Percentiles rank a stretch among this genome's conserved stretches.
Conservation (phyloP, 2,797 vertebrate species). For the Capromys pilorides region DNA sequence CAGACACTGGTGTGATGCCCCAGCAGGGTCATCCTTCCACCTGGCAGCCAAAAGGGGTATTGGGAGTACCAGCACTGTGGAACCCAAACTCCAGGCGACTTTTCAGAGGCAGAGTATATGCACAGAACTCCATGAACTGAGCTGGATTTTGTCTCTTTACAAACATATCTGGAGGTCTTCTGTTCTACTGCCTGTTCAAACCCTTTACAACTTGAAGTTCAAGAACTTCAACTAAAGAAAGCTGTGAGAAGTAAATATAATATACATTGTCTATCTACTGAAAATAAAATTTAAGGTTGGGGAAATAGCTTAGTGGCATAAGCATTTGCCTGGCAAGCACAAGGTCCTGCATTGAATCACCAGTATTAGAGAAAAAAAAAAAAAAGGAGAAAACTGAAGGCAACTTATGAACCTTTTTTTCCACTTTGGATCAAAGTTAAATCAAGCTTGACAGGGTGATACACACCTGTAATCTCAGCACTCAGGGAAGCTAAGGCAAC, state of each 20-base stretch:
- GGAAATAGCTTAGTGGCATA: too few species aligned
- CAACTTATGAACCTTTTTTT: background rate
- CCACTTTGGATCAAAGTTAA: background rate
- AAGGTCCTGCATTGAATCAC: too few species aligned
- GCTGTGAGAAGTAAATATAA: background rate
- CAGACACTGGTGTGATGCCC: fast-evolving
- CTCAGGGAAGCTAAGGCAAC: background rate
- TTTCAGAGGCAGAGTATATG: background rate
- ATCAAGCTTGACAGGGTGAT: background rate
- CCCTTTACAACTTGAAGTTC: background rate
- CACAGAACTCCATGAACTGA: background rate
- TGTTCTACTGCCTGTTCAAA: background rate
- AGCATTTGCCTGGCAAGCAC: too few species aligned
- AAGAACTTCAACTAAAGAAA: background rate
- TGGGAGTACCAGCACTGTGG: background rate
- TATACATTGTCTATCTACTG: background rate
- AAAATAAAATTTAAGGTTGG: background rate
- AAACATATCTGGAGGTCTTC: background rate
- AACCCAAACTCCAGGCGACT: background rate
- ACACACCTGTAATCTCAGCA: background rate
- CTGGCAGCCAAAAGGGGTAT: background rate
- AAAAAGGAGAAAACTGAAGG: background rate
- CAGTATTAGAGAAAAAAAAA: too few species aligned
- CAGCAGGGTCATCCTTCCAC: background rate
- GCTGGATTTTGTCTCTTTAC: background rate